phyloP scores from a whole-genome alignment of 2,113 vertebrate genomes.

The Piaya cayana region DNA sequence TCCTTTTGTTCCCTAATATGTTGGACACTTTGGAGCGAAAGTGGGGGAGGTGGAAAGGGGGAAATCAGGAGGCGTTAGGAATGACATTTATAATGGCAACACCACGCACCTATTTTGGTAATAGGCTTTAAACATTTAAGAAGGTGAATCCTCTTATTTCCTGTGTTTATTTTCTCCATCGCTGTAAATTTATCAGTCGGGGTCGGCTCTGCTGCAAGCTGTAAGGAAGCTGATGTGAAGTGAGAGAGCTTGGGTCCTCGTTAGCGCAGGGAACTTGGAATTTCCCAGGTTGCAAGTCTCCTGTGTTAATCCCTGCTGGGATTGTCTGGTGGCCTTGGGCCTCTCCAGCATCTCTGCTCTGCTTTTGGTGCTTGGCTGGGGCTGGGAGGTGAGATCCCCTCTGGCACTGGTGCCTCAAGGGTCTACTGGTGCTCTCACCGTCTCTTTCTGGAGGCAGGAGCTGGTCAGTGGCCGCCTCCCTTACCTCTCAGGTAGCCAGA shows the following conservation, averaged over 20 bases:
- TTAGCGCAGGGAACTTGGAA: not conserved
- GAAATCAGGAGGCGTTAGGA: slow-evolving; percentile 70
- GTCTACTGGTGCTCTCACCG: not conserved
- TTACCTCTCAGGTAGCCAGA: not conserved
- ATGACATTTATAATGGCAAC: slow-evolving; percentile 56
- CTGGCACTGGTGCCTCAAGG: not conserved
- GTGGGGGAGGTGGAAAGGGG: slow-evolving; percentile 22
- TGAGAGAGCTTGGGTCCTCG: not conserved
- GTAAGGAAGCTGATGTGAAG: slow-evolving; percentile 26
- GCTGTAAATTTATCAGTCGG: slow-evolving; percentile 52
- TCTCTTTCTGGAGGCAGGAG: not conserved
- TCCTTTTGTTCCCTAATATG: slow-evolving; percentile 77
- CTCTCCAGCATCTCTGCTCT: not conserved
- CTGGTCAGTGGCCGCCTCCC: not conserved
- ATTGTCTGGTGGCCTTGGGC: rapidly evolving
- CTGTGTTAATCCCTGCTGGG: not conserved
- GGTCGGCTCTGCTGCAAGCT: not conserved
- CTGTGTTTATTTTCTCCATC: not conserved
- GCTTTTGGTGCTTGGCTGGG: rapidly evolving
- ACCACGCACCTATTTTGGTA: slow-evolving; percentile 68
- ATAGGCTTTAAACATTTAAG: slow-evolving; percentile 72
- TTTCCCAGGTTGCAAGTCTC: not conserved
- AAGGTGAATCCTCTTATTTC: slow-evolving; percentile 70
- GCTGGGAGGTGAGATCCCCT: not conserved
- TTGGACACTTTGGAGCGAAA: slow-evolving; percentile 68